phyloP scores from a whole-genome alignment of 1,140 invertebrate species.

The Trinorchestia longiramus region DNA sequence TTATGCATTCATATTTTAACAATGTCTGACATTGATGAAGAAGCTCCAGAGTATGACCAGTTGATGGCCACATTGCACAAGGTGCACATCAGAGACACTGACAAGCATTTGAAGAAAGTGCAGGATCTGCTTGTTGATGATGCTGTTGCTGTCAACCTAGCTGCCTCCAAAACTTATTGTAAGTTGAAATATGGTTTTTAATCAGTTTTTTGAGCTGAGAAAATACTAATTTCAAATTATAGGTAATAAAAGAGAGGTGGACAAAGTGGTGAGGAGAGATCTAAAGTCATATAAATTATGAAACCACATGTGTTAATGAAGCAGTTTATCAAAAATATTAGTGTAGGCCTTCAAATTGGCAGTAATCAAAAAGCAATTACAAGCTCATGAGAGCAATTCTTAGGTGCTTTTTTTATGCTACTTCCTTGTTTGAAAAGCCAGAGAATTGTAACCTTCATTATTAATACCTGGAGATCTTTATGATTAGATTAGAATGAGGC shows the following conservation, averaged over 20 bases:
- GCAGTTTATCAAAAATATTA: too few relatives aligned
- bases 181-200: background rate
- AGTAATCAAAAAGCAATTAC: too few relatives aligned
- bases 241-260: background rate
- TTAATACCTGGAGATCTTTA: too few relatives aligned
- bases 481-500: too few relatives aligned
- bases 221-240: background rate
- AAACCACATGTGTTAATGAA: background rate
- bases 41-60: background rate
- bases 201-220: background rate
- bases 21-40: conserved; percentile 44
- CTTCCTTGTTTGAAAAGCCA: too few relatives aligned
- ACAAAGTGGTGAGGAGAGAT: background rate
- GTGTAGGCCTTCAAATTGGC: too few relatives aligned
- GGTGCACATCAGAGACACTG: background rate
- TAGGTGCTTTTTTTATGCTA: too few relatives aligned
- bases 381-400: too few relatives aligned
- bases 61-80: background rate
- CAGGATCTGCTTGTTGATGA: background rate
- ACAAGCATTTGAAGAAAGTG: background rate
- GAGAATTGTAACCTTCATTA: too few relatives aligned
- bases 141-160: background rate
- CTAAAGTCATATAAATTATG: background rate
- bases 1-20: background rate
- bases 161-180: conserved; percentile 14